Percentiles rank a stretch among this genome's conserved stretches.
Conservation (phyloP, 2,888 invertebrate genomes). For the Sarcophaga variegata region DNA sequence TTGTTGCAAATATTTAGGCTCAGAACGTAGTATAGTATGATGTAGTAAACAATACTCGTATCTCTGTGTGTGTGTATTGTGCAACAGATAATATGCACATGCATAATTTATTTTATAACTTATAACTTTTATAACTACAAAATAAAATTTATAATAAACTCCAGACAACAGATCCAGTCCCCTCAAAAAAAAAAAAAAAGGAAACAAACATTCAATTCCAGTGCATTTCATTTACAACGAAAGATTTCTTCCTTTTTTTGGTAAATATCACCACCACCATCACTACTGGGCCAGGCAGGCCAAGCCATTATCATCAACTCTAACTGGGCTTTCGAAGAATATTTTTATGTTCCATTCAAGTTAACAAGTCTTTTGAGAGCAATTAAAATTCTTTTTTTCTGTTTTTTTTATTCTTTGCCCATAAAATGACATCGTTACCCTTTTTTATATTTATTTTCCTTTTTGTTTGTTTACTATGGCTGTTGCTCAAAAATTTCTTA, state of each 20-base stretch:
- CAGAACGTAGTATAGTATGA: not conserved
- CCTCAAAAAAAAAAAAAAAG: not conserved
- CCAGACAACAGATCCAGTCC: slow-evolving; percentile 30
- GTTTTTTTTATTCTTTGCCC: not conserved
- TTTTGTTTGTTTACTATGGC: not conserved
- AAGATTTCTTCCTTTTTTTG: slow-evolving; percentile 20
- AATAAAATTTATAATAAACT: slow-evolving; percentile 44
- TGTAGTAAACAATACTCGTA: not conserved
- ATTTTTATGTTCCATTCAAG: slow-evolving; percentile 47
- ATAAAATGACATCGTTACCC: slow-evolving; percentile 53
- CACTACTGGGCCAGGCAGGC: not conserved
- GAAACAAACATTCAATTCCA: not conserved
- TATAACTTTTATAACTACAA: slow-evolving; percentile 48
- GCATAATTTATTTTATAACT: slow-evolving; percentile 69
- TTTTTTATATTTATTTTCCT: slow-evolving; percentile 16
- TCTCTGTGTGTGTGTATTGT: not conserved
- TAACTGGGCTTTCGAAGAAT: slow-evolving; percentile 18
- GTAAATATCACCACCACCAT: slow-evolving; percentile 12
- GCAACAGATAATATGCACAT: slow-evolving; percentile 55
- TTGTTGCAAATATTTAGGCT: slow-evolving; percentile 51
- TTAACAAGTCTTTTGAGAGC: slow-evolving; percentile 69
- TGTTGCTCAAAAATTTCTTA: slow-evolving; percentile 3
- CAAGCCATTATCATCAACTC: not conserved
- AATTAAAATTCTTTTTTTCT: slow-evolving; percentile 60
- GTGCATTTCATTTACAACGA: not conserved